Conservation (phyloP, 1,140 invertebrate genomes). For the Muscidifurax raptorellus region DNA sequence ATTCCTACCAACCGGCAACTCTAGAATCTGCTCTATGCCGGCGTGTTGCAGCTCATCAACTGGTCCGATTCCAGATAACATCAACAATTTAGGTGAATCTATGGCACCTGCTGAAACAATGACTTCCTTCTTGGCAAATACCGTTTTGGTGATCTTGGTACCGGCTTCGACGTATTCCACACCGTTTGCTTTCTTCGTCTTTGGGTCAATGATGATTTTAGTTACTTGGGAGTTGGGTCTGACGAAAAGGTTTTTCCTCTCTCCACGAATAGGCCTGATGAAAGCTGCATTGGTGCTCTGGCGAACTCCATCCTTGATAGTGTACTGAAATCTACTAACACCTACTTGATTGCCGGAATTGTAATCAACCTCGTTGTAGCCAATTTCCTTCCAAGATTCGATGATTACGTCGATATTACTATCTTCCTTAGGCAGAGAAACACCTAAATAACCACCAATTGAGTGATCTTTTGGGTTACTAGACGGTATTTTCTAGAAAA, state of each 20-base stretch:
- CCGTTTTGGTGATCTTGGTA: conserved; percentile 35
- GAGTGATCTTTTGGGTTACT: background rate
- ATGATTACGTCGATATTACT: conserved; percentile 1
- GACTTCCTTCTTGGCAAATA: conserved; percentile 75
- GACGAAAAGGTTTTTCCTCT: conserved; percentile 14
- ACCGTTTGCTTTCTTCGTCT: background rate
- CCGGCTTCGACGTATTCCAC: conserved; percentile 39
- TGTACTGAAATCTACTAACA: background rate
- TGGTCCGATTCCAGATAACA: conserved; percentile 82
- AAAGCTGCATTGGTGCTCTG: conserved; percentile 32
- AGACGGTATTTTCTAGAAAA: too few relatives aligned
- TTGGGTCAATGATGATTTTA: conserved; percentile 20
- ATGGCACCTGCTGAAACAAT: conserved; percentile 83
- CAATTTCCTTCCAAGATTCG: conserved; percentile 9
- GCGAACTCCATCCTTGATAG: conserved; percentile 13
- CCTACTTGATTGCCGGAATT: conserved; percentile 4
- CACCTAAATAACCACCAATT: conserved; percentile 15
- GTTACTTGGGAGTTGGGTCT: background rate
- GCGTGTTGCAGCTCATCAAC: conserved; percentile 74
- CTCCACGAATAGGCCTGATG: conserved; percentile 23
- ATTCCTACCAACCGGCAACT: conserved; percentile 77
- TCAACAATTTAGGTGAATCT: conserved; percentile 83
- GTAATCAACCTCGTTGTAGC: background rate
- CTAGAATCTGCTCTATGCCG: conserved; percentile 67
- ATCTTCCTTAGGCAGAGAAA: background rate